phyloP scores from a whole-genome alignment of 2,113 vertebrate genomes.

The Oenanthe oenanthe region DNA sequence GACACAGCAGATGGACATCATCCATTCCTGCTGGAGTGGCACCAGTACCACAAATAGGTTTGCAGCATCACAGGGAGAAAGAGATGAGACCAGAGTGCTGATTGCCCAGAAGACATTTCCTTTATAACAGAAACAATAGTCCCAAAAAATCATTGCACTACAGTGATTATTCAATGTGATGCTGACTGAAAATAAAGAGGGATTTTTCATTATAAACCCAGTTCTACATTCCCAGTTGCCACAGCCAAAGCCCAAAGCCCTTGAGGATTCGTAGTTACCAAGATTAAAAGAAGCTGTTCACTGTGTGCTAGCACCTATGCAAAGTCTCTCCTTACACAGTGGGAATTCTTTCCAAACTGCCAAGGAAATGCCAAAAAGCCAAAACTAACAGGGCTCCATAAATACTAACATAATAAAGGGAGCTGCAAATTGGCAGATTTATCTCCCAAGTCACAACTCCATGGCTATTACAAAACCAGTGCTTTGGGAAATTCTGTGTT shows the following conservation, averaged over 20 bases:
- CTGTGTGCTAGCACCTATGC: not conserved
- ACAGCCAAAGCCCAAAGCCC: not conserved
- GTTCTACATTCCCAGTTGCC: not conserved
- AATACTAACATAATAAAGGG: not conserved
- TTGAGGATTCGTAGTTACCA: not conserved
- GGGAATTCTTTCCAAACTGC: not conserved
- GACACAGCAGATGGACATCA: not conserved
- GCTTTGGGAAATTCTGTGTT: not conserved
- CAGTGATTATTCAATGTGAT: not conserved
- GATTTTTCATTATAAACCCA: not conserved
- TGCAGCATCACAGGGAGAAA: not conserved
- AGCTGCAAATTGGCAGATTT: not conserved
- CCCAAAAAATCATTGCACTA: not conserved
- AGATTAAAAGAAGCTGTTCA: not conserved
- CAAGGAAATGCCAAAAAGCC: not conserved
- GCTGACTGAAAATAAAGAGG: not conserved
- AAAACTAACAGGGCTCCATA: not conserved
- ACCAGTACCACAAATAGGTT: not conserved
- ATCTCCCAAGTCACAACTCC: not conserved
- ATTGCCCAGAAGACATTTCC: not conserved
- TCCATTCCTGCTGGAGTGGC: not conserved
- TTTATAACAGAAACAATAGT: not conserved
- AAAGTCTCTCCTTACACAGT: not conserved
- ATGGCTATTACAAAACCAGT: not conserved
- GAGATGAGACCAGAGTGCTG: not conserved